phyloP scores from a whole-genome alignment of 2,888 invertebrate species.

The Nemotelus pantherinus region DNA sequence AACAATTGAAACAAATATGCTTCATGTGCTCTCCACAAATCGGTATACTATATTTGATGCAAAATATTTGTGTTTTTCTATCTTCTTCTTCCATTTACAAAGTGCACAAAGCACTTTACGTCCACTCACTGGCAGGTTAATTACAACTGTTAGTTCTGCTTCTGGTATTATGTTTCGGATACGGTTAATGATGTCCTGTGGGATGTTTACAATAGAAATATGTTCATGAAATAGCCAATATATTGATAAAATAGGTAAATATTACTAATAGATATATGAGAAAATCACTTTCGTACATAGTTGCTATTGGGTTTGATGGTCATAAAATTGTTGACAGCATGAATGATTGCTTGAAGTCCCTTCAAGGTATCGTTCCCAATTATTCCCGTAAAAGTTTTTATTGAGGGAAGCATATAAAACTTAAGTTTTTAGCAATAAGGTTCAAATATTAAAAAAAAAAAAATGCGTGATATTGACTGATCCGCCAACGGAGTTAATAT shows the following conservation, averaged over 20 bases:
- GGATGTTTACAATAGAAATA: constrained; percentile 15
- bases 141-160: constrained; percentile 11
- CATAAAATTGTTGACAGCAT: too few relatives aligned
- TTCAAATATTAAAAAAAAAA: too few relatives aligned
- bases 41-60: neutral
- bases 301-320: too few relatives aligned
- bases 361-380: too few relatives aligned
- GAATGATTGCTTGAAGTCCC: too few relatives aligned
- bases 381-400: too few relatives aligned
- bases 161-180: constrained; percentile 12
- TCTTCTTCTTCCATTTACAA: neutral
- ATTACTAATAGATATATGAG: too few relatives aligned
- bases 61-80: constrained; percentile 13
- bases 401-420: too few relatives aligned
- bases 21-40: constrained; percentile 14
- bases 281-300: too few relatives aligned
- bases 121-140: neutral
- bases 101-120: neutral
- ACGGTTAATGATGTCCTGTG: neutral
- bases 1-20: constrained; percentile 14
- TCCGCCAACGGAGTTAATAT: too few relatives aligned
- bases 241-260: neutral
- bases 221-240: constrained; percentile 11
- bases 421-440: too few relatives aligned
- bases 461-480: too few relatives aligned